These are phyloP conservation scores for Pogonomyrmex barbatus DNA, from an alignment of 1,140 invertebrate genomes.

Conservation along the genomic window DNA sequence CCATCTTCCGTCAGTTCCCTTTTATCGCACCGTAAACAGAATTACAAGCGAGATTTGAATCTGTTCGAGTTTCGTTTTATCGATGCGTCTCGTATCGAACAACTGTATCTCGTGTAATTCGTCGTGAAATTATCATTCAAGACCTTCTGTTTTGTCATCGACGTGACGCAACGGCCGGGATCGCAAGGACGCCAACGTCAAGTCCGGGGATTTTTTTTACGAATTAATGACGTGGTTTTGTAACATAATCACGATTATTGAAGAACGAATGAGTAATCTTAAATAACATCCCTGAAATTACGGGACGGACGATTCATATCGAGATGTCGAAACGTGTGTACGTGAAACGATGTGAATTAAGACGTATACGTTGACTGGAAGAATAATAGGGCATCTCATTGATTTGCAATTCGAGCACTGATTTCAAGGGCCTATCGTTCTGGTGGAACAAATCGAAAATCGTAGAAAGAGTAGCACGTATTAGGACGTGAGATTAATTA, in stretches of 20 bases:
- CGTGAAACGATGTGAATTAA: background rate
- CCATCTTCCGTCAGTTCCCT: background rate
- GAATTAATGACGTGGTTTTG: conserved; percentile 31
- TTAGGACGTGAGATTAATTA: background rate
- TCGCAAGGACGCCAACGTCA: conserved; percentile 46
- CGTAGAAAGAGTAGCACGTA: background rate
- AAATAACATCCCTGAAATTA: conserved; percentile 2
- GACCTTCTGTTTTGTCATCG: conserved; percentile 7
- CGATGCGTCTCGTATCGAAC: background rate
- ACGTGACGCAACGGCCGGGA: conserved; percentile 10
- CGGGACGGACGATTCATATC: background rate
- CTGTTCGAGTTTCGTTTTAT: background rate
- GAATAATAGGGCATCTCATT: background rate
- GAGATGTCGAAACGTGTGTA: conserved; percentile 37
- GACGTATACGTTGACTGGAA: background rate
- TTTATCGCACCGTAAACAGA: background rate
- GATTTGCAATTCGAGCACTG: background rate
- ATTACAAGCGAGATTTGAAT: background rate
- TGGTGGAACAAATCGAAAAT: background rate
- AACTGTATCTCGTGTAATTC: background rate
- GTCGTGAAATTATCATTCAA: conserved; percentile 16
- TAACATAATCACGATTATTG: conserved; percentile 4
- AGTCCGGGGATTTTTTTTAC: background rate
- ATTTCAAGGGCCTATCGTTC: background rate
- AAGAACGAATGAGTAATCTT: background rate